Evolutionary conservation across 1,140 invertebrate genomes (phyloP).

Genomic region (Trinorchestia longiramus): DNA sequence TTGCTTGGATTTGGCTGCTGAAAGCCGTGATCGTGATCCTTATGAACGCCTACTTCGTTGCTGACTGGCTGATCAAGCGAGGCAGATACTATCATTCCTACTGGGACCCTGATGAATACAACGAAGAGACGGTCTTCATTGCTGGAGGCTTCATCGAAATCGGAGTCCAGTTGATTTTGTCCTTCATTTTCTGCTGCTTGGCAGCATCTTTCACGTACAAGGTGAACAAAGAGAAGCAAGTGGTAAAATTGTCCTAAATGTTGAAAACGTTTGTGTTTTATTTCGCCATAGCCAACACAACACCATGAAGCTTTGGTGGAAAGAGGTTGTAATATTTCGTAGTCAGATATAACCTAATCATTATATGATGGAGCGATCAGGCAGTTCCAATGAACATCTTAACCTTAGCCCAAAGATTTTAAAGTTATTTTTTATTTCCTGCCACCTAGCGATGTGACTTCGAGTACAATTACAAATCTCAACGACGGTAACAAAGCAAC

Average conservation of each 20-base stretch:
- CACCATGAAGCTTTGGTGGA: not conserved
- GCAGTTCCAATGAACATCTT: too few relatives aligned
- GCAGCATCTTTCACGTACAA: slow-evolving; percentile 56
- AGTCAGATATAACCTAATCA: not conserved
- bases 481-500: too few relatives aligned
- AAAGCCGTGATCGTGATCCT: slow-evolving; percentile 60
- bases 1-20: slow-evolving; percentile 62
- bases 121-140: slow-evolving; percentile 60
- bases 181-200: slow-evolving; percentile 61
- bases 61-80: slow-evolving; percentile 59
- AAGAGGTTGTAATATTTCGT: not conserved
- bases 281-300: not conserved
- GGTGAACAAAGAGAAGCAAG: not conserved
- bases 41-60: slow-evolving; percentile 62
- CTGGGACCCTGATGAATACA: slow-evolving; percentile 60
- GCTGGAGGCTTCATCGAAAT: slow-evolving; percentile 54
- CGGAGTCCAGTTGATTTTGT: slow-evolving; percentile 57
- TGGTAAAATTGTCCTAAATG: too few relatives aligned
- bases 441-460: too few relatives aligned
- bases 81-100: slow-evolving; percentile 63
- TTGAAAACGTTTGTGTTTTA: not conserved
- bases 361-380: not conserved
- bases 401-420: not conserved
- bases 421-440: too few relatives aligned
- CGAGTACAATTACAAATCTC: not conserved